Evolutionary conservation across 2,113 vertebrate species (phyloP), one percentile per base, ranked within the genome.

Genomic region (Agapornis roseicollis): DNA sequence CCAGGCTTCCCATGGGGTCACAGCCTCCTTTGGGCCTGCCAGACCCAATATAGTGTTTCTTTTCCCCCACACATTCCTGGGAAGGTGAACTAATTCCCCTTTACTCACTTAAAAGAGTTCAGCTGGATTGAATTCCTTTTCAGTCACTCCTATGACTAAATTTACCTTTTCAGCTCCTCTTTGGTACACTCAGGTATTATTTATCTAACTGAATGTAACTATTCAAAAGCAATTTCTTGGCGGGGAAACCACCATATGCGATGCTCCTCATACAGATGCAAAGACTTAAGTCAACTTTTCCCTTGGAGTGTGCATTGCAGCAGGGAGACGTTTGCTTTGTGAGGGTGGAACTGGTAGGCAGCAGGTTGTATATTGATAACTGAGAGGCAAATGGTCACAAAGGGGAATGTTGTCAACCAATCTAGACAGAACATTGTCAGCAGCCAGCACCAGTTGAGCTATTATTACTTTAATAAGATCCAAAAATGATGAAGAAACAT

Each of bases 1-100:
- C 22, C 44, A 46, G 44, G 44, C 44, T 46, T 46, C 44, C 44
- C 13, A 35, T n/a, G 22, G 33, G 33, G 13, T 58, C 56, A 24
- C 56, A 58, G 33, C 33, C 33, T 58, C 56, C 33, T 58, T 58
- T 58, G 33, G 22, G 8, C 10, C 28, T 81, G 18, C 15, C 13
- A 10, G 33, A 58, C 42, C 25, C 9, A 71, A 11, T 39, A 17
- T 20, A 47, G 33, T 5, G 2, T 17, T 37, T 60, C 19, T 66
- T 69, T 60, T 28, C 24, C 25, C 16, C 1, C 1, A 10, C 17
- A 4, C 9, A 1, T 19, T n/a, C 17, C 8, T 6, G 2, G 12
- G 53, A 65, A 76, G 25, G 78, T 65, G 8, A 74, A 39, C 28
- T 76, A 66, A 58, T 66, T 19, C 29, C 76, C 6, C 1, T 61